These are phyloP conservation scores for Acropternis orthonyx DNA, from an alignment of 2,797 vertebrate species.

Conservation along the genomic window DNA sequence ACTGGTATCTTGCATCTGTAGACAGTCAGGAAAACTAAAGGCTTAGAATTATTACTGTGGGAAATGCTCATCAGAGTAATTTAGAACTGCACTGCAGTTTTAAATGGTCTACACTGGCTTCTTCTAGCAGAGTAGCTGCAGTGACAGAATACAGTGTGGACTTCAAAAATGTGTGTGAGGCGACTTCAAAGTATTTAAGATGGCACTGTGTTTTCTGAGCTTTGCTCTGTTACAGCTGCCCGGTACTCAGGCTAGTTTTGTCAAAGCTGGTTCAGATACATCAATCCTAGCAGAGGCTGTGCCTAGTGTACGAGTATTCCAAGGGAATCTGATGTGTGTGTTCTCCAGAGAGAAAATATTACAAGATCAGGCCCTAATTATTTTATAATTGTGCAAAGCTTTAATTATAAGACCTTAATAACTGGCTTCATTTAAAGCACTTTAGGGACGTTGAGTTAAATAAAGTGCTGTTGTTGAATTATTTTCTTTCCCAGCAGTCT, in stretches of 20 bases:
- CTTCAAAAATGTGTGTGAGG: background rate
- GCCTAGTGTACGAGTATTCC: background rate
- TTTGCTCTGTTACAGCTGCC: background rate
- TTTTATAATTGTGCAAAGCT: slow-evolving; percentile 22
- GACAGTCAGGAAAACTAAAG: background rate
- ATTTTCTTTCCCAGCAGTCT: background rate
- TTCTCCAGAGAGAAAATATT: background rate
- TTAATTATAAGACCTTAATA: slow-evolving; percentile 36
- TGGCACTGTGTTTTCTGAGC: background rate
- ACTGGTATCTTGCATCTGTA: background rate
- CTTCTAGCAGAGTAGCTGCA: background rate
- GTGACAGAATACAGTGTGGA: background rate
- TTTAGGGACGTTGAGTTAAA: background rate
- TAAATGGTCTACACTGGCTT: background rate
- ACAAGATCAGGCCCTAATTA: slow-evolving; percentile 17
- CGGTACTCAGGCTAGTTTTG: background rate
- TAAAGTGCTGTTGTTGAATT: slow-evolving; percentile 15
- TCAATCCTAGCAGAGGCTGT: background rate
- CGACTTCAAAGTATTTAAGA: background rate
- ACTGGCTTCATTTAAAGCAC: background rate
- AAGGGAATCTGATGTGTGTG: background rate
- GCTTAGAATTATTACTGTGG: background rate
- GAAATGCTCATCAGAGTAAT: background rate
- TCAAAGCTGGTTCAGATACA: background rate
- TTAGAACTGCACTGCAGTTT: background rate